Evolutionary conservation across 2,113 vertebrate genomes (phyloP), one percentile per base, ranked within the genome.

Genomic region (Heteronetta atricapilla): DNA sequence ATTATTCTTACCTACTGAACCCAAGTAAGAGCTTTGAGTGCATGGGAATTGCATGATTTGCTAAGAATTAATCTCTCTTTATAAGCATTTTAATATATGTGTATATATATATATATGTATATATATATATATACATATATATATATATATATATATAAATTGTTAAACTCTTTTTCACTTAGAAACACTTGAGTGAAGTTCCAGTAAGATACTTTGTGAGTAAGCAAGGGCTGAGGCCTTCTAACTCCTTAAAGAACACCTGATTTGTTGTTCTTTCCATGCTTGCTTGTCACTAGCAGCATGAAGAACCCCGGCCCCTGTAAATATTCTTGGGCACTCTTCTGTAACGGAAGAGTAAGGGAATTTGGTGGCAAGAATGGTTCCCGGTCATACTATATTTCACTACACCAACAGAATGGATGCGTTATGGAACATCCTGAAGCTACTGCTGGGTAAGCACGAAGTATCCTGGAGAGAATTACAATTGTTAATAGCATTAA

Each of bases 371-470:
- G 50, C 56, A 81, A 64, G 70, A 94, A 63, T 60, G 58, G 67
- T 89, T 95, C 20, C 40, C 1, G 4, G 1, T 86, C 52, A 44
- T 77, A 55, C 17, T 79, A 13, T 48, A 38, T 73, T 44, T 81
- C 59, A 64, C 52, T 89, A 8, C 62, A 82, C 74, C 59, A 88
- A 48, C 11, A 86, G 60, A 88, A 76, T 50, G 59, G 36, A 84
- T 75, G 48, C 31, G 53, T 64, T 94, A 36, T 5, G 68, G 88
- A 86, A 72, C 23, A 66, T 90, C 50, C 79, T 93, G 80, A 82
- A 96, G 73, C 34, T 83, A 74, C 60, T 86, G 58, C 80, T 92
- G 78, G 67, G 90, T 96, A 84, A 86, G 34, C 63, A 40, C 68
- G 19, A 75, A 62, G 53, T 84, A 73, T 86, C 82, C 58, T 82